A percentile compares a stretch with the other conserved stretches of the same genome.
These are phyloP conservation scores for Nephrotoma guestfalica DNA, from an alignment of 2,888 invertebrate genomes.

Conservation along the genomic window DNA sequence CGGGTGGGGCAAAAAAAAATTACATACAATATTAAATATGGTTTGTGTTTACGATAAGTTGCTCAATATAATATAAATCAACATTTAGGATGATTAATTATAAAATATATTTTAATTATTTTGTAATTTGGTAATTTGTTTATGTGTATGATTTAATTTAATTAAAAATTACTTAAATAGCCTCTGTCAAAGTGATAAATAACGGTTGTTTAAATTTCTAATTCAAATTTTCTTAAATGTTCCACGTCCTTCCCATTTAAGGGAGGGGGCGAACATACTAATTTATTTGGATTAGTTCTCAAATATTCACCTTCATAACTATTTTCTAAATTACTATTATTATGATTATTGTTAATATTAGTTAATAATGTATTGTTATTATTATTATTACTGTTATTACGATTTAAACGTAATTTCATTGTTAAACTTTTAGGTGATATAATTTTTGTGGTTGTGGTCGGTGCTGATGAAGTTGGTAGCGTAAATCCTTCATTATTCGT, in stretches of 20 bases:
- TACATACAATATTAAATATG: not conserved
- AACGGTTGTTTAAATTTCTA: slow-evolving; percentile 23
- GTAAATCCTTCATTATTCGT: not conserved
- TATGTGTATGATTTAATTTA: not conserved
- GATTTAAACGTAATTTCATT: not conserved
- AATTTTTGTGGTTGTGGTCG: not conserved
- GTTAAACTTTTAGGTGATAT: slow-evolving; percentile 7
- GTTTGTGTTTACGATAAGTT: not conserved
- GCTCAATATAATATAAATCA: not conserved
- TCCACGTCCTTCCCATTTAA: slow-evolving; percentile 60
- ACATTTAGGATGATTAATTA: not conserved
- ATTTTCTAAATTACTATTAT: not conserved
- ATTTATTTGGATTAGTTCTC: not conserved
- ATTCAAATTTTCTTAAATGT: slow-evolving; percentile 52
- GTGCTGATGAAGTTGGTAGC: slow-evolving; percentile 6
- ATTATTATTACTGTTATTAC: not conserved
- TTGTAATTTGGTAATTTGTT: not conserved
- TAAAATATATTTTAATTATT: not conserved
- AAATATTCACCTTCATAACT: not conserved
- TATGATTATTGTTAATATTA: not conserved
- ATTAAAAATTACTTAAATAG: not conserved
- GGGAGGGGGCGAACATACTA: slow-evolving; percentile 34
- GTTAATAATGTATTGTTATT: not conserved
- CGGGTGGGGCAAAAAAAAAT: not conserved
- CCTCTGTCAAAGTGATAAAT: not conserved